phyloP scores from a whole-genome alignment of 2,888 invertebrate genomes.

The Hemithea aestivaria region DNA sequence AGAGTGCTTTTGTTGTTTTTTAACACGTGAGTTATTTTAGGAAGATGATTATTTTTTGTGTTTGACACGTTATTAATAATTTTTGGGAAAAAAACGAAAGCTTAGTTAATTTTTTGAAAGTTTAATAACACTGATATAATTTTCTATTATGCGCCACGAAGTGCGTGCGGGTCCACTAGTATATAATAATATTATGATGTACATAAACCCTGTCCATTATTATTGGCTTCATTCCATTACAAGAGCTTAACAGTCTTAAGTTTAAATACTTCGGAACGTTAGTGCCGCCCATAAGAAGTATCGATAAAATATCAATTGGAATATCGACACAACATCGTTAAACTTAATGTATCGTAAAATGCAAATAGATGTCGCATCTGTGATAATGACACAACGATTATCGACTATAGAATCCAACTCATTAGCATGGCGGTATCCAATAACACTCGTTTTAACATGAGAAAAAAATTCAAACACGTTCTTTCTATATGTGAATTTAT shows the following conservation, averaged over 20 bases:
- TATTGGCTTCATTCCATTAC: too few species aligned
- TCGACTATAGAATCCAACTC: conserved; percentile 45
- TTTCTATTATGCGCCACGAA: too few species aligned
- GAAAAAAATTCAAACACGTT: too few species aligned
- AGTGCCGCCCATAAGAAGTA: conserved; percentile 21
- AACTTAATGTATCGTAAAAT: conserved; percentile 61
- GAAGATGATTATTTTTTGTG: too few species aligned
- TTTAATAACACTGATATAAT: not conserved
- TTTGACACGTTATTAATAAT: too few species aligned
- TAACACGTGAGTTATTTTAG: not conserved
- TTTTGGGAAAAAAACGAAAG: too few species aligned
- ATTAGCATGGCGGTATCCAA: conserved; percentile 31
- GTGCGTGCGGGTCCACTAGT: too few species aligned
- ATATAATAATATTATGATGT: too few species aligned
- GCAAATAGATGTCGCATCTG: conserved; percentile 51
- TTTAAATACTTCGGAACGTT: conserved; percentile 8
- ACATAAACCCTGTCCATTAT: too few species aligned
- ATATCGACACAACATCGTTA: conserved; percentile 55
- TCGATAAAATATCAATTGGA: conserved; percentile 49
- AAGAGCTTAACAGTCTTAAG: too few species aligned
- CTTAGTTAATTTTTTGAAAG: too few species aligned
- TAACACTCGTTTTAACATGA: not conserved
- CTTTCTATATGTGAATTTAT: not conserved
- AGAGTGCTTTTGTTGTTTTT: not conserved
- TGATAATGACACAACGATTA: conserved; percentile 50